Conservation (phyloP, 2,797 vertebrate genomes). For the Loriculus beryllinus region DNA sequence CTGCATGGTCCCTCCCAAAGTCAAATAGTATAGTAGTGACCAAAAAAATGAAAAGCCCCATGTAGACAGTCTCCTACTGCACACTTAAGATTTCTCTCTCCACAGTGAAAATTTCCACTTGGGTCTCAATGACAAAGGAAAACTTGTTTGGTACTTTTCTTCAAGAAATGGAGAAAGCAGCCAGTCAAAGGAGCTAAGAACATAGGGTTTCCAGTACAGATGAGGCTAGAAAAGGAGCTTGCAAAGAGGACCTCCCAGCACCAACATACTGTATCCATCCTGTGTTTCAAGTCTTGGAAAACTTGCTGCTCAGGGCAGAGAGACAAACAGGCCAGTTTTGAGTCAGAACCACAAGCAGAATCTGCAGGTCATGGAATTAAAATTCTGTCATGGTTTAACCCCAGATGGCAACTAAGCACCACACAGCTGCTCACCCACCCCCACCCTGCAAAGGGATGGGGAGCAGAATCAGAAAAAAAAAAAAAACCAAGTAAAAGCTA, state of each 20-base stretch:
- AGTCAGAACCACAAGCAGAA: neutral
- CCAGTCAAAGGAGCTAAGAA: neutral
- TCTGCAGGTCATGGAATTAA: neutral
- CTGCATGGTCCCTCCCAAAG: neutral
- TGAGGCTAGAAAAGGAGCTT: neutral
- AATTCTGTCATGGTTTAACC: neutral
- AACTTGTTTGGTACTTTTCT: neutral
- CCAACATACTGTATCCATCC: neutral
- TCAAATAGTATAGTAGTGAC: neutral
- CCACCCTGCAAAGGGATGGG: neutral
- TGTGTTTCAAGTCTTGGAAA: neutral
- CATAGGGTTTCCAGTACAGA: neutral
- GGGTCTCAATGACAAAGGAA: neutral
- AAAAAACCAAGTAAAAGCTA: neutral
- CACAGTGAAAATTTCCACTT: neutral
- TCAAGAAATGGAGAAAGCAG: neutral
- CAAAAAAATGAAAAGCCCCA: neutral
- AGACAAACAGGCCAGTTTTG: neutral
- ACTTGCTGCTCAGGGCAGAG: neutral
- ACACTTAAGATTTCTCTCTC: neutral
- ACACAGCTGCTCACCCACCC: neutral
- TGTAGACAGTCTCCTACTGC: accelerated
- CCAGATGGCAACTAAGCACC: neutral
- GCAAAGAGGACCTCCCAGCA: neutral
- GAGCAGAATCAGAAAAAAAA: neutral